Evolutionary conservation across 2,888 invertebrate species (phyloP), one percentile per base, ranked within the genome.

Genomic region (Agrochola lychnidis): DNA sequence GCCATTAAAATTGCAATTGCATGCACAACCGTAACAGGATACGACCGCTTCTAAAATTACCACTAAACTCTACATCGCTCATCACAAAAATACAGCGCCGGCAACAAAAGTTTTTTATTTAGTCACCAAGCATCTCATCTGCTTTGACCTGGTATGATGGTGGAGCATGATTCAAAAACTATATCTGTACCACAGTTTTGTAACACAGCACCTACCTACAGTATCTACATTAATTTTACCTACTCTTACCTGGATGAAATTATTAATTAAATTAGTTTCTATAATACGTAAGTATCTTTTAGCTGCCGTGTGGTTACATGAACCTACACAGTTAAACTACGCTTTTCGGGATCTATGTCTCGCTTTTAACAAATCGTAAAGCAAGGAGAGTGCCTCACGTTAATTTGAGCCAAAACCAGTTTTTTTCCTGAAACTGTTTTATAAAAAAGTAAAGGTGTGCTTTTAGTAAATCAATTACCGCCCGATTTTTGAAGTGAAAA

Each of bases 41-140:
- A 87, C 78, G 76, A 87, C 76, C 40, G 74, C 81, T 86, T 86
- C 82, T 69, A 67, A 83, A 86, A 88, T 82, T 77, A 84, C 80
- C 79, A 71, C 82, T 59, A 70, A 69, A 74, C 62, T 84, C 87
- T 86, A 79, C 75, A 71, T 71, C 73, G 68, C 70, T 81, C 75
- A 71, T 71, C 73, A 67, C 70, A 70, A 81, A 82, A 70, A 67
- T 42, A 22, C 45, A 57, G 51, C 30, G 64, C 40, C 42, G 25
- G 64, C 53, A 73, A 56, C 19, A 68, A 73, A 74, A 59, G 69
- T 70, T 81, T 82, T 72, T 81, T 85, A 85, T 86, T 87, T 87
- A 89, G 80, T 78, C 4, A 36, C 36, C 4, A 67, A 80, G 81
- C 81, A 70, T 85, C 84, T 85, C 36, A 36, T 36, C 36, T 85